Base-by-base conservation (phyloP, 2,797 vertebrate genomes). In the Enoplosus armatus region DNA sequence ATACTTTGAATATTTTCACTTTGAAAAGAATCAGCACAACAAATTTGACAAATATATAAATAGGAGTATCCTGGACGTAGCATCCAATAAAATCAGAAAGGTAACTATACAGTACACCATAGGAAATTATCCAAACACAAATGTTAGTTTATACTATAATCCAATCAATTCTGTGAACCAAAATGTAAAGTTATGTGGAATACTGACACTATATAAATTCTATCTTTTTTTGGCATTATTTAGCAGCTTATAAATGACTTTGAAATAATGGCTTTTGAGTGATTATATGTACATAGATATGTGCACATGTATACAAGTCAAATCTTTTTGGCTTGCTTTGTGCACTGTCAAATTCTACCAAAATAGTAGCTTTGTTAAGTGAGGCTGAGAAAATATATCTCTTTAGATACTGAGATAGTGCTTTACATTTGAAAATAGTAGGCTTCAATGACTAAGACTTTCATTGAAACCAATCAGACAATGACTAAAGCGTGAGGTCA, bases 191-290 rank as follows among this genome's bases (percentile, higher is more conserved):
- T 86, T 81, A 79, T 80, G 68, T 78, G 58, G 75, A 91, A 85
- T 92, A 88, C 78, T 90, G 72, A 92, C 82, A 84, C 85, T 87
- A 82, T 78, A 92, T 80, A 91, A 88, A 92, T 82, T 84, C 39
- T 85, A 60, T 84, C 70, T 90, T 89, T 95, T 94, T 96, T 96
- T 96, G 95, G 95, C 94, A 95, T 96, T 90, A 93, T 91, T 94
- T 94, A 96, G 95, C 95, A 96, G 95, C 96, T 94, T 95, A 93
- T 90, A 93, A 92, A 92, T 92, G 88, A 94, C 91, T 93, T 89
- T 92, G 82, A 94, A 92, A 95, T 88, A 90, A 96, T 96, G 95
- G 95, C 95, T 95, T 95, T 88, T 86, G 90, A 92, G 91, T 90
- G 89, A 92, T 85, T 81, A 69, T 92, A 92, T 94, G 56, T 94